Percentiles rank a stretch among this genome's conserved stretches.
phyloP scores from a whole-genome alignment of 2,888 invertebrate species.

The Venusia cambrica region DNA sequence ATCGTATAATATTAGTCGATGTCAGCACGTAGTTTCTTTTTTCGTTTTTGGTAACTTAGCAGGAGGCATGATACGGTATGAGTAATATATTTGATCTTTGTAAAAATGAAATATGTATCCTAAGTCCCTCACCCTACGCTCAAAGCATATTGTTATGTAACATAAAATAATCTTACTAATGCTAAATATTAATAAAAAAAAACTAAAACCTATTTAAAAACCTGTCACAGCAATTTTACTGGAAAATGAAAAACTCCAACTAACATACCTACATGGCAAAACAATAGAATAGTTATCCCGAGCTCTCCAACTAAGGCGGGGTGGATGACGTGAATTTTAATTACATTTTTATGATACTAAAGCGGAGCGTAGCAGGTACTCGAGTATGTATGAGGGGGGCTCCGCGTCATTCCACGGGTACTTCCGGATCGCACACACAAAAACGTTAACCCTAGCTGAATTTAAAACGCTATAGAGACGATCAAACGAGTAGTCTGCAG shows the following conservation, averaged over 20 bases:
- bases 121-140: too few relatives aligned
- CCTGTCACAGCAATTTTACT: constrained; percentile 25
- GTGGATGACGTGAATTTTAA: constrained; percentile 72
- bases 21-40: too few relatives aligned
- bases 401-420: constrained; percentile 45
- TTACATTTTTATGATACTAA: constrained; percentile 75
- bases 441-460: constrained; percentile 57
- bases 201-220: constrained; percentile 11
- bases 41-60: too few relatives aligned
- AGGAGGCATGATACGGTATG: too few relatives aligned
- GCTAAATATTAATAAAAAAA: constrained; percentile 8
- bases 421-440: constrained; percentile 62
- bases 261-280: constrained; percentile 40
- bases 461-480: constrained; percentile 50
- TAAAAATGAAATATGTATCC: too few relatives aligned
- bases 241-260: constrained; percentile 36
- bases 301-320: constrained; percentile 44
- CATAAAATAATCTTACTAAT: too few relatives aligned
- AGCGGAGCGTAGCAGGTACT: constrained; percentile 55
- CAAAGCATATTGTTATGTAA: too few relatives aligned
- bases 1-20: too few relatives aligned
- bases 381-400: constrained; percentile 66
- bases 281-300: constrained; percentile 63
- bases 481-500: constrained; percentile 38
- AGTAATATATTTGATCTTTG: too few relatives aligned